Percentiles rank a stretch among this genome's conserved stretches.
phyloP scores from a whole-genome alignment of 2,113 vertebrate species.

The Stegastes partitus region DNA sequence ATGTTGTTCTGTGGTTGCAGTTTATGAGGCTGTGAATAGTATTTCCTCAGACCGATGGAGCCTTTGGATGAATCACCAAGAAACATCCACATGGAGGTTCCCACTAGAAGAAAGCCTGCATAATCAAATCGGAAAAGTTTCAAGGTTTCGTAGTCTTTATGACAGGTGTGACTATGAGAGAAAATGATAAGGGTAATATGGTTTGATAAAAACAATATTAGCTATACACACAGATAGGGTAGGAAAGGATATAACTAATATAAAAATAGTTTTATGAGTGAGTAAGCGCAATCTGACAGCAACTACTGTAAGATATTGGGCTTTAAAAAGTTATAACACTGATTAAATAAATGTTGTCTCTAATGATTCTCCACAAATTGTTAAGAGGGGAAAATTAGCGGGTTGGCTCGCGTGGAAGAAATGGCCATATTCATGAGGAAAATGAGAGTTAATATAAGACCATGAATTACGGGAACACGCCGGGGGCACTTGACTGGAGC shows the following conservation, averaged over 20 bases:
- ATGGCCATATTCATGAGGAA: constrained; percentile 56
- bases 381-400: constrained; percentile 23
- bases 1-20: constrained; percentile 63
- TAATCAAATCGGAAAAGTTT: constrained; percentile 50
- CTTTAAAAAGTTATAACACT: constrained; percentile 16
- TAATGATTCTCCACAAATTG: constrained; percentile 23
- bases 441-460: constrained; percentile 85
- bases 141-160: constrained; percentile 44
- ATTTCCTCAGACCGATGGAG: constrained; percentile 52
- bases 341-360: constrained; percentile 25
- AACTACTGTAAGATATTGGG: not conserved
- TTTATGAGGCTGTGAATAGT: constrained; percentile 68
- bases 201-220: not conserved
- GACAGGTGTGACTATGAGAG: not conserved
- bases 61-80: constrained; percentile 47
- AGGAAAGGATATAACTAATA: not conserved
- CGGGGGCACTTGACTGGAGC: constrained; percentile 68
- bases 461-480: constrained; percentile 78
- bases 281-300: not conserved
- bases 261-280: not conserved
- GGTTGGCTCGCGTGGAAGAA: constrained; percentile 33
- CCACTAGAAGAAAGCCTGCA: not conserved
- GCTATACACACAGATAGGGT: constrained; percentile 2
- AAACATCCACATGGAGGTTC: constrained; percentile 34
- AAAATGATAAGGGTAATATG: constrained; percentile 7